Percentiles rank a stretch among this genome's conserved stretches.
These are phyloP conservation scores for Barnardius zonarius DNA, from an alignment of 2,113 vertebrate genomes.

Conservation along the genomic window DNA sequence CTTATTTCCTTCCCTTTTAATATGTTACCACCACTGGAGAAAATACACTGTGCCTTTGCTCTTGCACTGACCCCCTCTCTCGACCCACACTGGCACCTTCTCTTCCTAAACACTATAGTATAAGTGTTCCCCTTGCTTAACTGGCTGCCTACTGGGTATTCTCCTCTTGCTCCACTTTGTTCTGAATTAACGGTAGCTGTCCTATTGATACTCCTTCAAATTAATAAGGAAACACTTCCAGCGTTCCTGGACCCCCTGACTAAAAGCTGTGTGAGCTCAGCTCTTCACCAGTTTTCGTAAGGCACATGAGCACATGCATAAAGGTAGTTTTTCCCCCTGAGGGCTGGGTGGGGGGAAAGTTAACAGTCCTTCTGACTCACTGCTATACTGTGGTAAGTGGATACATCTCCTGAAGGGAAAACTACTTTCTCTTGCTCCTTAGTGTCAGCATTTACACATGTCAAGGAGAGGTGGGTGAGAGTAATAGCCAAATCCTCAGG, in stretches of 20 bases:
- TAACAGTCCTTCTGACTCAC: neutral
- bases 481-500: neutral
- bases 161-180: neutral
- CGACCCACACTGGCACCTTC: accelerated
- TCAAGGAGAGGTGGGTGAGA: neutral
- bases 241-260: neutral
- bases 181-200: neutral
- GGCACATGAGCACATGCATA: neutral
- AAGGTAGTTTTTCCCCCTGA: neutral
- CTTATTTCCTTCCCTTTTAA: neutral
- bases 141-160: neutral
- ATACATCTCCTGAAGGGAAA: neutral
- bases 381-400: neutral
- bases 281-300: neutral
- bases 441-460: neutral
- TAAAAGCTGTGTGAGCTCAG: neutral
- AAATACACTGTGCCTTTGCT: neutral
- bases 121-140: neutral
- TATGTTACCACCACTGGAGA: neutral
- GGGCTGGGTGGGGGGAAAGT: neutral
- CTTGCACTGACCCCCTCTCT: neutral
- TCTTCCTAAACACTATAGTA: neutral
- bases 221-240: neutral
- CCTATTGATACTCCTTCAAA: neutral
- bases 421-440: neutral